These are phyloP conservation scores for Labia minor DNA, from an alignment of 2,888 invertebrate species.

Conservation along the genomic window DNA sequence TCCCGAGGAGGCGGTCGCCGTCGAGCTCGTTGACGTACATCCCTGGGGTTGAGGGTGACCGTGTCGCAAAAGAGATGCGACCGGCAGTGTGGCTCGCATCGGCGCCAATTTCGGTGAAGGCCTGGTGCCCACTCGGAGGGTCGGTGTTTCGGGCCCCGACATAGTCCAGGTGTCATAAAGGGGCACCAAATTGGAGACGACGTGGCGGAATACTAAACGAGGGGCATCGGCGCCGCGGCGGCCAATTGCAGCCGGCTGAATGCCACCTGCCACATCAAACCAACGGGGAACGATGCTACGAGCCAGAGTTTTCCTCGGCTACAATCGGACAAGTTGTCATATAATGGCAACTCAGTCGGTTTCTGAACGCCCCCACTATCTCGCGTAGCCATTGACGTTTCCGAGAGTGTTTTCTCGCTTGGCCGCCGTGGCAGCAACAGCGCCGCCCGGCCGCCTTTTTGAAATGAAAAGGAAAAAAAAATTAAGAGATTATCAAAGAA, in stretches of 20 bases:
- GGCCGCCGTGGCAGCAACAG: neutral
- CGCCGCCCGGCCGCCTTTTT: too few relatives aligned
- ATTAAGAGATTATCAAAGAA: too few relatives aligned
- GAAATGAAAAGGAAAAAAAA: too few relatives aligned
- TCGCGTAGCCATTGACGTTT: neutral
- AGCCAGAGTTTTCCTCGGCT: neutral
- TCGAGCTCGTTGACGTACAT: neutral
- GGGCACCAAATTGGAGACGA: neutral
- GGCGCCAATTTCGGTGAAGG: constrained; percentile 50
- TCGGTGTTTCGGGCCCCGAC: neutral
- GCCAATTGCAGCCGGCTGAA: too few relatives aligned
- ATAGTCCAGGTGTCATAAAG: neutral
- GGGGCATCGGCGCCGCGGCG: too few relatives aligned
- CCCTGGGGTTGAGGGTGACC: constrained; percentile 31
- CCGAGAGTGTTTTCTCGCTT: neutral
- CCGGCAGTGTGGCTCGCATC: constrained; percentile 65
- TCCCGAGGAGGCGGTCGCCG: neutral
- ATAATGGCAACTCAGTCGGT: neutral
- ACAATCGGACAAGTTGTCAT: neutral
- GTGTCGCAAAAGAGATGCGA: constrained; percentile 58
- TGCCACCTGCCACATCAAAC: too few relatives aligned
- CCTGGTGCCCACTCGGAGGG: neutral
- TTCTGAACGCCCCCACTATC: neutral
- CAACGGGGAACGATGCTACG: neutral
- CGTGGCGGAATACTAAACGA: neutral